Evolutionary conservation across 2,113 vertebrate species (phyloP).

Genomic region (Myanophis thanlyinensis): DNA sequence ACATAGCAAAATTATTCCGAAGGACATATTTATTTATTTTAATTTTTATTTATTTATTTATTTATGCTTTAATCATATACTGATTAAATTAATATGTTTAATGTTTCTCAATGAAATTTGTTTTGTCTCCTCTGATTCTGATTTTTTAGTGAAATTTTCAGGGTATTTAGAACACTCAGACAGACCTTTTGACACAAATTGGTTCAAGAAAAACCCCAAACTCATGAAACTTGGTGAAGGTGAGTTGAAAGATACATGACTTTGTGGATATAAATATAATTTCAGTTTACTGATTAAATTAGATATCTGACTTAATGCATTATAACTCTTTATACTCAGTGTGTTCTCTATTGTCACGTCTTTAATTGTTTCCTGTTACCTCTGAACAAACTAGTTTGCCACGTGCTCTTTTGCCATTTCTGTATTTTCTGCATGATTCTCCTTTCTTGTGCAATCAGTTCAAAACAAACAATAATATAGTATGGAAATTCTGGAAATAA

Average conservation of each 20-base stretch:
- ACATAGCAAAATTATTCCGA: background rate
- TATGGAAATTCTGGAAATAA: background rate
- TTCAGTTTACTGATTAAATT: background rate
- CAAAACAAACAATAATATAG: background rate
- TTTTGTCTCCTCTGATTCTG: background rate
- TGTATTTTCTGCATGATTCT: background rate
- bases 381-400: background rate
- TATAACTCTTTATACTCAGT: background rate
- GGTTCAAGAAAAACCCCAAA: slow-evolving; percentile 59
- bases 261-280: background rate
- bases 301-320: background rate
- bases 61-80: too few species aligned
- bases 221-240: slow-evolving; percentile 92
- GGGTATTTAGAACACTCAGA: slow-evolving; percentile 84
- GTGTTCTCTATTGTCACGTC: background rate
- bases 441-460: background rate
- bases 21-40: too few species aligned
- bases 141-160: slow-evolving; percentile 80
- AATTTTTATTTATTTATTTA: too few species aligned
- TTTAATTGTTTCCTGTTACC: background rate
- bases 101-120: background rate
- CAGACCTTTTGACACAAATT: slow-evolving; percentile 82
- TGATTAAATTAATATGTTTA: background rate
- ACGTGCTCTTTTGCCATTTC: too few species aligned
- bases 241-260: slow-evolving; percentile 47